Conservation (phyloP, 2,888 invertebrate genomes). For the Agrotis exclamationis region DNA sequence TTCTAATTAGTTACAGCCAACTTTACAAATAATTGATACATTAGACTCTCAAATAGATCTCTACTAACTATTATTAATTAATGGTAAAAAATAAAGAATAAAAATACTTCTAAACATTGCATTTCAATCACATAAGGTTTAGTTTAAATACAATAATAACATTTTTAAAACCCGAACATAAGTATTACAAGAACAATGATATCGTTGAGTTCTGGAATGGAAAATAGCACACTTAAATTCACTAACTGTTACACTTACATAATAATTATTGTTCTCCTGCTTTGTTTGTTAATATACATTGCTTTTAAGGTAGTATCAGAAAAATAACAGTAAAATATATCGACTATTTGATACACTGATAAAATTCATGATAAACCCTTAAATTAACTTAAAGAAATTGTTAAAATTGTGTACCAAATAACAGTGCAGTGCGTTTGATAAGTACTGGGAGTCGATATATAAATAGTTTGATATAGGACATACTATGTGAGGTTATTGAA, state of each 20-base stretch:
- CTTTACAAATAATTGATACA: conserved; percentile 92
- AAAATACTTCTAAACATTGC: conserved; percentile 92
- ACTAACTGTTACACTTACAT: conserved; percentile 91
- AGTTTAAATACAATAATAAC: conserved; percentile 91
- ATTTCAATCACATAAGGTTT: conserved; percentile 91
- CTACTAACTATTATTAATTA: conserved; percentile 91
- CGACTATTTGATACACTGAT: conserved; percentile 87
- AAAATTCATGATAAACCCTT: conserved; percentile 86
- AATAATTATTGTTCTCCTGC: conserved; percentile 91
- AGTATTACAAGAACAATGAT: conserved; percentile 90
- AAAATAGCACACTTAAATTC: conserved; percentile 91
- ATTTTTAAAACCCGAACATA: conserved; percentile 91
- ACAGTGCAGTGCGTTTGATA: conserved; percentile 88
- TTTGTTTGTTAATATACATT: conserved; percentile 90
- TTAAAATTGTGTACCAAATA: conserved; percentile 87
- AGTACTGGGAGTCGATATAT: conserved; percentile 82
- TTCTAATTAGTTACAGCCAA: conserved; percentile 91
- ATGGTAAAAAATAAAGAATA: conserved; percentile 91
- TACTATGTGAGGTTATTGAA: conserved; percentile 86
- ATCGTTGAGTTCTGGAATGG: conserved; percentile 91
- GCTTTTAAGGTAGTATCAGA: conserved; percentile 89
- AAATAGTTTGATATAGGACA: conserved; percentile 79
- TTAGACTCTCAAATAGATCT: conserved; percentile 92
- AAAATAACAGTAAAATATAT: conserved; percentile 89
- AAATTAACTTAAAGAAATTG: conserved; percentile 85